These are phyloP conservation scores for Coptodon rendalli DNA, from an alignment of 2,113 vertebrate genomes.

Conservation along the genomic window DNA sequence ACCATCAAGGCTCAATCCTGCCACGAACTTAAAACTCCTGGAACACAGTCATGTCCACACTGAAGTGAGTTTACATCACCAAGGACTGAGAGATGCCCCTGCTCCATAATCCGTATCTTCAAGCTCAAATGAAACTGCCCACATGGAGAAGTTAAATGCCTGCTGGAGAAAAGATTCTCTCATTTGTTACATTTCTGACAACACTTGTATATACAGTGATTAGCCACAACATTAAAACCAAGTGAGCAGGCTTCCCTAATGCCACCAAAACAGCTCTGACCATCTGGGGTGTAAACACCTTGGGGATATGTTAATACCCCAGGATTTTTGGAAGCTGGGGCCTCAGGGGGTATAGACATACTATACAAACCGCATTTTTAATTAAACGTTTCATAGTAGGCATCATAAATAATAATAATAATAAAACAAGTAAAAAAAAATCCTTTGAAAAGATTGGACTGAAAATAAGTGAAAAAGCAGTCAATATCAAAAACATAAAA, in stretches of 20 bases:
- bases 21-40: not conserved
- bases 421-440: not conserved
- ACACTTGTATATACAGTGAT: too few relatives aligned
- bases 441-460: not conserved
- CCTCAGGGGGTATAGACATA: not conserved
- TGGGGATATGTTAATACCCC: not conserved
- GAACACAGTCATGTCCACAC: not conserved
- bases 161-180: too few relatives aligned
- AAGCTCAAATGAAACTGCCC: not conserved
- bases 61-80: not conserved
- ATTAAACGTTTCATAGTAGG: not conserved
- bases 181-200: too few relatives aligned
- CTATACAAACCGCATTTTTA: not conserved
- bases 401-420: not conserved
- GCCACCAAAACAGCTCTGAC: too few relatives aligned
- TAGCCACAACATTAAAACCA: too few relatives aligned
- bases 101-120: not conserved
- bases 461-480: not conserved
- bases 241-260: too few relatives aligned
- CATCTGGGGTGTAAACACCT: too few relatives aligned
- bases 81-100: not conserved
- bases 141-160: not conserved
- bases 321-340: not conserved
- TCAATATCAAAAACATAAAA: not conserved
- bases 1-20: not conserved